Base-by-base conservation (phyloP, 2,113 vertebrate genomes). In the Uropsilus gracilis region DNA sequence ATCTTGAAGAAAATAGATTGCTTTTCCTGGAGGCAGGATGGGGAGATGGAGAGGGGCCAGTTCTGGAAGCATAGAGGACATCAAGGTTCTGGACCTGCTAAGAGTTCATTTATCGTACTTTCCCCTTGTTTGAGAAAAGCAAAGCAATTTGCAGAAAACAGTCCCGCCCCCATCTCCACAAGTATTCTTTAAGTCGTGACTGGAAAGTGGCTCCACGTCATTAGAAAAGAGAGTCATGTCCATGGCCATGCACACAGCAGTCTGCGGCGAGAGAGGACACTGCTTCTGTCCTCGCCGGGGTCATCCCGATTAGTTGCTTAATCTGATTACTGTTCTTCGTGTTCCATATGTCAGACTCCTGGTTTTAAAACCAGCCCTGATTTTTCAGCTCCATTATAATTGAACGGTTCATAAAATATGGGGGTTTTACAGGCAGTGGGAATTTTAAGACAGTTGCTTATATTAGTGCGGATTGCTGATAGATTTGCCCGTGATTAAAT, bases 301-400 rank as follows among this genome's bases (percentile, higher is more conserved):
- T 98, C 95, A 96, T 97, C 98, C 98, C 88, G 97, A 98, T 98
- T 97, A 98, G 97, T 97, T 90, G 97, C 89, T 97, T 98, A 98
- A 98, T 98, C 98, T 97, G 97, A 98, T 98, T 98, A 98, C 22
- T 97, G 77, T 92, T 96, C 96, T 98, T 97, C 97, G 91, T 95
- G 76, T 96, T 98, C 98, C 98, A 94, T 98, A 98, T 98, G 98
- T 97, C 97, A 97, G 84, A 96, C 96, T 95, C 91, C 72, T 95
- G 97, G 94, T 96, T 97, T 96, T 96, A 97, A 91, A 96, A 96
- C 73, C 83, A 95, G 89, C 57, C 73, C 53, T 3, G 0, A 39
- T 90, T 86, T 92, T 82, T 76, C 13, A 95, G 68, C 66, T 95
- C 66, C 96, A 59, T 77, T 97, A 71, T 96, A 94, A 75, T 97